Base-by-base conservation (phyloP, 2,113 vertebrate genomes). In the Pycnonotus jocosus region DNA sequence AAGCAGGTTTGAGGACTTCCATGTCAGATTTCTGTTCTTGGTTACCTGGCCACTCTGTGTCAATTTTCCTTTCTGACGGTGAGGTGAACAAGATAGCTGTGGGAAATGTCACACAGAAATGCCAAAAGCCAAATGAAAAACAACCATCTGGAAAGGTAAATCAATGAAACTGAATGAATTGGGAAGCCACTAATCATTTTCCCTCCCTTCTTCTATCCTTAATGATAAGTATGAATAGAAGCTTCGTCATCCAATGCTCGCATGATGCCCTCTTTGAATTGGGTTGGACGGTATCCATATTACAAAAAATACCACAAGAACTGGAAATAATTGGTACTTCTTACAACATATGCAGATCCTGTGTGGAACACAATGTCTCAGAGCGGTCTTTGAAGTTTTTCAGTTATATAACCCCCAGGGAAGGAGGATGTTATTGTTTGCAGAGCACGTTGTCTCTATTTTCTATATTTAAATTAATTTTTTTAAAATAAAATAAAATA, bases 251-350 rank as follows among this genome's bases (percentile, higher is more conserved):
- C 71, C 72, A 73, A 76, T 76, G 77, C n/a, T 79, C 91, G 86
- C 86, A 37, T 38, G 91, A 93, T 93, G 91, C 61, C 86, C 81
- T 93, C 61, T 78, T 86, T 95, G 84, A 92, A 80, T 89, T 45
- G 53, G 37, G 73, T 81, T 94, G 86, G 88, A 89, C 3, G 2
- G 37, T 61, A 79, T 94, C 69, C 88, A 37, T 77, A 84, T 91
- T 88, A 81, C 69, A 92, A 89, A 83, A 92, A 89, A 27, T 85
- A 87, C 91, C 93, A 69, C 94, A 95, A 64, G 92, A 81, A 76
- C 91, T 84, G 89, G 83, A 96, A 96, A 89, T 96, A 95, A 96
- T 96, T 97, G 89, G 69, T 92, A 81, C 86, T 82, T 93, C 86
- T 91, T 86, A 54, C 47, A 96, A 81, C 86, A 95, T 74, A 93